Evolutionary conservation across 2,113 vertebrate species (phyloP).

Genomic region (Condylura cristata): DNA sequence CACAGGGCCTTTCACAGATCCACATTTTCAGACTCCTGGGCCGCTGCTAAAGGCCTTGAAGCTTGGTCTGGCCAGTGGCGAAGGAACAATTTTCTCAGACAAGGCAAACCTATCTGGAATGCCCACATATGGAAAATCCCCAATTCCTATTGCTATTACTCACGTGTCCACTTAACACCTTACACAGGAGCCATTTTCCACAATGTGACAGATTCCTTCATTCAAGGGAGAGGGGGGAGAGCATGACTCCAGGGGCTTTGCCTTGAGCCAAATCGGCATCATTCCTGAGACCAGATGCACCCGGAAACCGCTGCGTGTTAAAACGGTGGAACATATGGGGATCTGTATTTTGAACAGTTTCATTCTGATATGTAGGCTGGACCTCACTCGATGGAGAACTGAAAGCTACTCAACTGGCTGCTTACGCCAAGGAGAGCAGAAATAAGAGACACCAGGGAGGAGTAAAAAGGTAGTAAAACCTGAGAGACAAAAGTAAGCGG

Average conservation of each 20-base stretch:
- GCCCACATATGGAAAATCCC: neutral
- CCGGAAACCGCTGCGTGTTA: neutral
- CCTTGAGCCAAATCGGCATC: neutral
- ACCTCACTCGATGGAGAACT: neutral
- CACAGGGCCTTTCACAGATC: neutral
- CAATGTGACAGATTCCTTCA: neutral
- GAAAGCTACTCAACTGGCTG: neutral
- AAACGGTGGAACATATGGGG: neutral
- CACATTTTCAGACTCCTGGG: neutral
- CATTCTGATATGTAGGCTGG: neutral
- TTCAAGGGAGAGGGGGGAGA: neutral
- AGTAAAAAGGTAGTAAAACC: neutral
- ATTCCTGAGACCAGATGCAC: neutral
- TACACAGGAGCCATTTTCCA: neutral
- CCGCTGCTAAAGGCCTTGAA: neutral
- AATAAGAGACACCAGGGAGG: neutral
- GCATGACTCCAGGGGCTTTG: neutral
- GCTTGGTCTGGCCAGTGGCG: neutral
- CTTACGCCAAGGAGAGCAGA: neutral
- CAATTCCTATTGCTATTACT: neutral
- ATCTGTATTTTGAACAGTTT: neutral
- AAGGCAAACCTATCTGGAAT: neutral
- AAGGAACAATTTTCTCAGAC: neutral
- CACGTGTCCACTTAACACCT: neutral
- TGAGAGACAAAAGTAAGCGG: neutral